Base-by-base conservation (phyloP, 2,113 vertebrate genomes). In the Sprattus sprattus region DNA sequence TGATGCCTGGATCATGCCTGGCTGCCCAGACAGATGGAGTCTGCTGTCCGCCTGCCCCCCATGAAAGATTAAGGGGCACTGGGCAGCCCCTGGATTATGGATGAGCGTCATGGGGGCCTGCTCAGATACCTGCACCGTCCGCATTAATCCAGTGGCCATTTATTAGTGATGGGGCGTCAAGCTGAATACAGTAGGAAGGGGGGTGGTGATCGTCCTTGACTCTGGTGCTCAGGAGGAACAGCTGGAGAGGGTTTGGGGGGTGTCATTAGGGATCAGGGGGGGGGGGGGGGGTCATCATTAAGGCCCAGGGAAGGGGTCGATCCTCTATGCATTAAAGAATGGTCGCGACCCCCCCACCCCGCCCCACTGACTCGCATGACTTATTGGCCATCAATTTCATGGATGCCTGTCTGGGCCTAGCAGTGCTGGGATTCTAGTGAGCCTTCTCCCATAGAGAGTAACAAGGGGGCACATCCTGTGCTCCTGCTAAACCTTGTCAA, bases 81-180 rank as follows among this genome's bases (percentile, higher is more conserved):
- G 54, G 18, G 54, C 54, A 54, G 45, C 67, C 18, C 83, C 87
- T 89, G 85, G 86, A 88, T 89, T 88, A 91, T 89, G 83, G 83
- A 88, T 87, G 85, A 87, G 85, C 47, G 52, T 83, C 45, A 75
- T 15, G 25, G 49, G 85, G 60, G n/a, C 49, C 82, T 45, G 82
- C 87, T 84, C 87, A 83, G 86, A 86, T 85, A 82, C 81, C 86
- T 82, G 67, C 52, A 81, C 84, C 47, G 25, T 45, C 81, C 44
- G 39, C 85, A 86, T 90, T 86, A 84, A 87, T 89, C 81, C 81
- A 89, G 85, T 64, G 82, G 20, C 71, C 81, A 89, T 88, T 83
- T 80, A 91, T 91, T 89, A 91, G 87, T 87, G 39, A 89, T 88
- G 67, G 49, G 32, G 83, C 80, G 50, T 85, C 87, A 85, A 47